A percentile compares a stretch with the other conserved stretches of the same genome.
Evolutionary conservation across 1,140 invertebrate genomes (phyloP).

Genomic region (Cyrtorhinus lividipennis): DNA sequence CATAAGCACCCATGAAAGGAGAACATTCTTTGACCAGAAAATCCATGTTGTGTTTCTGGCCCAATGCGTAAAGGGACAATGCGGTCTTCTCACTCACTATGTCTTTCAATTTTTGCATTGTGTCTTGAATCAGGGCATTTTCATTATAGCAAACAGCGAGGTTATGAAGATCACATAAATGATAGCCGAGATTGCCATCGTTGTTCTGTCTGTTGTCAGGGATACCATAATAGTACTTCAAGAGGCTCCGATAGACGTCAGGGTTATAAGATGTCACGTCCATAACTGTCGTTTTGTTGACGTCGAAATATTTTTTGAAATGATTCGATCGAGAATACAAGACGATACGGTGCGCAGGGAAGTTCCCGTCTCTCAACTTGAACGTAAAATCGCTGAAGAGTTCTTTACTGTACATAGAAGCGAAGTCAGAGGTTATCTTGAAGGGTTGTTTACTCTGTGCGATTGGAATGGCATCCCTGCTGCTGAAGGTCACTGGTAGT

Average conservation of each 20-base stretch:
- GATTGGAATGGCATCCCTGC: not conserved
- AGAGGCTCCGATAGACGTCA: not conserved
- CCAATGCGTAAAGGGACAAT: too few relatives aligned
- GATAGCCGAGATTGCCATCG: too few relatives aligned
- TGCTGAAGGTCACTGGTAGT: not conserved
- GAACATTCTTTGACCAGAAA: too few relatives aligned
- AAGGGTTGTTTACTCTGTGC: not conserved
- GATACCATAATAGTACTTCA: not conserved
- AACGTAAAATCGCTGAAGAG: not conserved
- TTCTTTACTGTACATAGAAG: not conserved
- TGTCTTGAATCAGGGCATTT: too few relatives aligned
- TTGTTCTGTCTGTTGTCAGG: not conserved
- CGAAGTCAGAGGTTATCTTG: not conserved
- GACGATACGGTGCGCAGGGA: not conserved
- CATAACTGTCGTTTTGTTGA: not conserved
- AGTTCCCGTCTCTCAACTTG: not conserved
- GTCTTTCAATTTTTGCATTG: too few relatives aligned
- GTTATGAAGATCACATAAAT: not conserved
- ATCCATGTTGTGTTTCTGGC: too few relatives aligned
- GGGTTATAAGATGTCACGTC: not conserved
- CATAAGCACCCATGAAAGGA: too few relatives aligned
- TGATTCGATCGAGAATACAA: not conserved
- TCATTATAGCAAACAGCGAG: not conserved
- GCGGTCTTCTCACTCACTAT: too few relatives aligned
- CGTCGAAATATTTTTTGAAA: not conserved